Percentiles rank a stretch among this genome's conserved stretches.
These are phyloP conservation scores for Drepana falcataria DNA, from an alignment of 2,888 invertebrate species.

Conservation along the genomic window DNA sequence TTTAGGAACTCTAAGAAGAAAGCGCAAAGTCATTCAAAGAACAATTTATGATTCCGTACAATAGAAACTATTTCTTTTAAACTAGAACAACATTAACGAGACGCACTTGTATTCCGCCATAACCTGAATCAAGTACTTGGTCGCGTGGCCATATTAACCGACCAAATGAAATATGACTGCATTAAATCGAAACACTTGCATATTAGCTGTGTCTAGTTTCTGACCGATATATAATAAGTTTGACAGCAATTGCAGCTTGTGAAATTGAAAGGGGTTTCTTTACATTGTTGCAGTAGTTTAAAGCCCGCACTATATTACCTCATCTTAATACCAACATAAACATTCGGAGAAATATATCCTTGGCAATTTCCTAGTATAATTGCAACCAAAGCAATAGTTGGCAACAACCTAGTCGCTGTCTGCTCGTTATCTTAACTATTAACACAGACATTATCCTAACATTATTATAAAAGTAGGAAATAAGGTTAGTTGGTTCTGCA, in stretches of 20 bases:
- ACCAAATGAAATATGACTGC: too few relatives aligned
- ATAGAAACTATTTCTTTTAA: too few relatives aligned
- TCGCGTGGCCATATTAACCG: too few relatives aligned
- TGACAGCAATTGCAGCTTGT: slow-evolving; percentile 8
- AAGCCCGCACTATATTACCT: neutral
- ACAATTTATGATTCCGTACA: too few relatives aligned
- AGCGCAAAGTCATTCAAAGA: too few relatives aligned
- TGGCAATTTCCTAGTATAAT: neutral
- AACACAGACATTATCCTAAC: neutral
- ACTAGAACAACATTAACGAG: too few relatives aligned
- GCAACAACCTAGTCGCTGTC: neutral
- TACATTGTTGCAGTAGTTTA: slow-evolving; percentile 1
- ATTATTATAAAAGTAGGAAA: too few relatives aligned
- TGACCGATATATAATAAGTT: neutral
- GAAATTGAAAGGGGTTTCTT: slow-evolving; percentile 13
- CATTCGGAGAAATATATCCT: neutral
- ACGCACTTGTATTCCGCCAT: too few relatives aligned
- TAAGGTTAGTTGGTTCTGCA: too few relatives aligned
- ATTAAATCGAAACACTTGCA: too few relatives aligned
- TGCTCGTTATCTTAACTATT: neutral
- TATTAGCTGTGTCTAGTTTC: neutral
- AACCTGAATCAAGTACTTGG: too few relatives aligned
- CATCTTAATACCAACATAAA: neutral
- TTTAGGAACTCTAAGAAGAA: too few relatives aligned
- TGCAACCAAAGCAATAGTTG: neutral